Percentiles rank a stretch among this genome's conserved stretches.
These are phyloP conservation scores for Malacosoma neustria DNA, from an alignment of 2,888 invertebrate species.

Conservation along the genomic window DNA sequence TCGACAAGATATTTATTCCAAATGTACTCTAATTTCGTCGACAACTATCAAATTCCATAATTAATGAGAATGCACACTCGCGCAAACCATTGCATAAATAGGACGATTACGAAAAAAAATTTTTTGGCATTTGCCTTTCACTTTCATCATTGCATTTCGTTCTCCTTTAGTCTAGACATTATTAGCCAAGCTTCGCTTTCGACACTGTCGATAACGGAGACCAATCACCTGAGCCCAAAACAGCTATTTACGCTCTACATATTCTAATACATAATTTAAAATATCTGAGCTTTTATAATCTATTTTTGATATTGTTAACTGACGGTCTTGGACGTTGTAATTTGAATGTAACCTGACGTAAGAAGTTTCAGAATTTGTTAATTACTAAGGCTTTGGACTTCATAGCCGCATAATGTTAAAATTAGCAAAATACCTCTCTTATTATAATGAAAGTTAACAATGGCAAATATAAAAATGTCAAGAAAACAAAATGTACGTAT, in stretches of 20 bases:
- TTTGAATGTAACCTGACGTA: no score
- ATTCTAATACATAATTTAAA: slow-evolving; percentile 3
- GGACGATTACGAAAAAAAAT: not conserved
- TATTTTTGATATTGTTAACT: no score
- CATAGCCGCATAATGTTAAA: no score
- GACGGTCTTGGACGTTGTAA: no score
- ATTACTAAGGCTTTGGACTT: no score
- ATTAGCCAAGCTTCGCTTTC: slow-evolving; percentile 26
- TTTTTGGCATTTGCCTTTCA: slow-evolving; percentile 9
- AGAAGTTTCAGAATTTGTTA: no score
- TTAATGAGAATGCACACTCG: not conserved
- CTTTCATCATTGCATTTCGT: slow-evolving; percentile 18
- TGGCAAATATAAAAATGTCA: no score
- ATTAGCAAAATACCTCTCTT: no score
- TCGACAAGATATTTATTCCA: no score
- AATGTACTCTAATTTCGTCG: no score
- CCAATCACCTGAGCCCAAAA: slow-evolving; percentile 15
- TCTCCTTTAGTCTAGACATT: slow-evolving; percentile 29
- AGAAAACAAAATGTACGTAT: no score
- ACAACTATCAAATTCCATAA: not conserved
- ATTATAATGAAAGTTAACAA: no score
- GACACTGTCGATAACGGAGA: slow-evolving; percentile 22
- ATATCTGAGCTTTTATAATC: slow-evolving; percentile 11
- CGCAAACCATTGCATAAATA: not conserved
- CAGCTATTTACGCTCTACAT: slow-evolving; percentile 29